phyloP scores from a whole-genome alignment of 2,113 vertebrate species.

The Oxyura jamaicensis region DNA sequence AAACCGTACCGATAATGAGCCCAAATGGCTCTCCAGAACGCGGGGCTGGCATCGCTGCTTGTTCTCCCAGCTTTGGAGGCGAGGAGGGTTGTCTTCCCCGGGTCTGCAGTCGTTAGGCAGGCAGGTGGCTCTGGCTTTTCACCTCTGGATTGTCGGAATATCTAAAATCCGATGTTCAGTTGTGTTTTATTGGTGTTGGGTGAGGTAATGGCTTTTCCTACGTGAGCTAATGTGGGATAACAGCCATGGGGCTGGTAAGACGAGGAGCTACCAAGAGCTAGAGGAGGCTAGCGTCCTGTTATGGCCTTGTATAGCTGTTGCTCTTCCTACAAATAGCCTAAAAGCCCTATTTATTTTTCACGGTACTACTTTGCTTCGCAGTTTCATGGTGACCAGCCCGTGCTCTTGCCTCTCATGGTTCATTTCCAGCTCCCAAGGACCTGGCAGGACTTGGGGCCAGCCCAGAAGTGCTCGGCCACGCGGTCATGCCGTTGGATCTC shows the following conservation, averaged over 20 bases:
- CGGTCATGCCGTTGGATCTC: accelerated
- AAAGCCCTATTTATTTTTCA: not conserved
- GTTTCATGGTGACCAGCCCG: not conserved
- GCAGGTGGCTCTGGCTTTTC: not conserved
- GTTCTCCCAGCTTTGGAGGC: not conserved
- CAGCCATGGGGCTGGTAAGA: accelerated
- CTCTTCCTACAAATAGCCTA: not conserved
- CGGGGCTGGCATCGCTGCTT: not conserved
- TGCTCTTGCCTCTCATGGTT: not conserved
- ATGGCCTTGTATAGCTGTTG: not conserved
- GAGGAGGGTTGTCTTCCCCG: not conserved
- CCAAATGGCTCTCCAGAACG: not conserved
- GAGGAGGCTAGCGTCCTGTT: not conserved
- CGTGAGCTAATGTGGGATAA: not conserved
- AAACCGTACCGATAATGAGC: not conserved
- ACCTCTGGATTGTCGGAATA: not conserved
- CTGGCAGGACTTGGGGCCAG: not conserved
- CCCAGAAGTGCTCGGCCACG: accelerated
- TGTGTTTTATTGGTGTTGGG: not conserved
- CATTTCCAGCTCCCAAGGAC: not conserved
- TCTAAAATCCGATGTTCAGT: accelerated
- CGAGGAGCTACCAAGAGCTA: not conserved
- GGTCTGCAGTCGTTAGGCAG: not conserved
- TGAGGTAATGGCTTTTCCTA: not conserved
- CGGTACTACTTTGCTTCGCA: no score